Conservation (phyloP, 2,113 vertebrate genomes). For the Hystrix brachyura region DNA sequence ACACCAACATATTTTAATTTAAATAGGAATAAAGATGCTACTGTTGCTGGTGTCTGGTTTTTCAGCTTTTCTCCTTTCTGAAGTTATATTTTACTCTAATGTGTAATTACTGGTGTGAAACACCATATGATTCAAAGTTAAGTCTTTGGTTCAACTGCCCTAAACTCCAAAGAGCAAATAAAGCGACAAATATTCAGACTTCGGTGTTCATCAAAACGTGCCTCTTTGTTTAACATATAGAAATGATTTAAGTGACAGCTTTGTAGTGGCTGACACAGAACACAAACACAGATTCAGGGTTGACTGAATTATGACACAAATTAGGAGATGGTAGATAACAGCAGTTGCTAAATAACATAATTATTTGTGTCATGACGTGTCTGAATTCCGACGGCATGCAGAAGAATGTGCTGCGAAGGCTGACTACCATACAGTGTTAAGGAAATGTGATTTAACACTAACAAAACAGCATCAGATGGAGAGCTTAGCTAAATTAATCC, state of each 20-base stretch:
- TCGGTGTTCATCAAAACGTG: neutral
- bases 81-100: neutral
- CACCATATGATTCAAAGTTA: neutral
- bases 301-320: conserved; percentile 9
- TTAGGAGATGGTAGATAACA: neutral
- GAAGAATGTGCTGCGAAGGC: neutral
- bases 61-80: neutral
- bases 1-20: neutral
- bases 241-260: conserved; percentile 18
- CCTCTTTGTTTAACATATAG: neutral
- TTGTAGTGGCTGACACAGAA: neutral
- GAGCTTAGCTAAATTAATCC: conserved; percentile 48
- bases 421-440: conserved; percentile 23
- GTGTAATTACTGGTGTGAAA: neutral
- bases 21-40: neutral
- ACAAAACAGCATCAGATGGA: conserved; percentile 27
- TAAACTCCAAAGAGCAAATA: neutral
- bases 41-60: neutral
- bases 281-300: conserved; percentile 18
- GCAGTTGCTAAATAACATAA: neutral
- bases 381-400: neutral
- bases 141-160: neutral
- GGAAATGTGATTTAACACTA: conserved; percentile 41
- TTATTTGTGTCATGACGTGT: conserved; percentile 18
- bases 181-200: neutral